Percentiles rank a stretch among this genome's conserved stretches.
phyloP scores from a whole-genome alignment of 2,113 vertebrate genomes.

The Propithecus coquereli region DNA sequence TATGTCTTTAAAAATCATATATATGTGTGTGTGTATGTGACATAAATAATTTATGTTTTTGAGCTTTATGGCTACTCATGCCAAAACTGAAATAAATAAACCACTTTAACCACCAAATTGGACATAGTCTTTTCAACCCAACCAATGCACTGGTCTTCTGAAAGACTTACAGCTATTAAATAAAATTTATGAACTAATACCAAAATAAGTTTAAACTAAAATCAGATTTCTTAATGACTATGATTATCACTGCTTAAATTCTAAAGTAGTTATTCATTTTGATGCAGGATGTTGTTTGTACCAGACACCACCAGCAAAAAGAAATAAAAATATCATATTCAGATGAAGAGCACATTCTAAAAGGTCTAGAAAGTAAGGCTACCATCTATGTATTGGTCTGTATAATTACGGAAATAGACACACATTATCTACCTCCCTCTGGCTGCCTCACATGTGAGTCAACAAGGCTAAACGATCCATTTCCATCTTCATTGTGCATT shows the following conservation, averaged over 20 bases:
- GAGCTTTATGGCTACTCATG: neutral
- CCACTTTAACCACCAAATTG: constrained; percentile 8
- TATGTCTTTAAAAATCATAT: neutral
- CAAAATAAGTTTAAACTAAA: constrained; percentile 40
- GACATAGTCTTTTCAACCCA: constrained; percentile 13
- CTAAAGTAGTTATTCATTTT: constrained; percentile 18
- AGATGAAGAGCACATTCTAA: neutral
- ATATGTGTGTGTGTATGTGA: neutral
- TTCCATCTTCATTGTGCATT: neutral
- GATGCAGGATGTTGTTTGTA: neutral
- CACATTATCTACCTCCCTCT: neutral
- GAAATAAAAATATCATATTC: neutral
- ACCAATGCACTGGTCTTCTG: neutral
- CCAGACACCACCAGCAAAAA: neutral
- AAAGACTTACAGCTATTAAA: neutral
- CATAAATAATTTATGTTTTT: neutral
- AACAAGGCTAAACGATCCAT: constrained; percentile 22
- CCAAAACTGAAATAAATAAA: constrained; percentile 10
- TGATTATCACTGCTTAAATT: constrained; percentile 11
- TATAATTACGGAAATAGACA: neutral
- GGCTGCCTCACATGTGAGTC: neutral
- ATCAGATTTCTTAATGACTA: constrained; percentile 34
- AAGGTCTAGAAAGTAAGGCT: neutral
- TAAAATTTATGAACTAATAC: constrained; percentile 28
- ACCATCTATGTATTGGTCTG: neutral